phyloP scores from a whole-genome alignment of 2,113 vertebrate genomes.

The Grammomys dolichurus region DNA sequence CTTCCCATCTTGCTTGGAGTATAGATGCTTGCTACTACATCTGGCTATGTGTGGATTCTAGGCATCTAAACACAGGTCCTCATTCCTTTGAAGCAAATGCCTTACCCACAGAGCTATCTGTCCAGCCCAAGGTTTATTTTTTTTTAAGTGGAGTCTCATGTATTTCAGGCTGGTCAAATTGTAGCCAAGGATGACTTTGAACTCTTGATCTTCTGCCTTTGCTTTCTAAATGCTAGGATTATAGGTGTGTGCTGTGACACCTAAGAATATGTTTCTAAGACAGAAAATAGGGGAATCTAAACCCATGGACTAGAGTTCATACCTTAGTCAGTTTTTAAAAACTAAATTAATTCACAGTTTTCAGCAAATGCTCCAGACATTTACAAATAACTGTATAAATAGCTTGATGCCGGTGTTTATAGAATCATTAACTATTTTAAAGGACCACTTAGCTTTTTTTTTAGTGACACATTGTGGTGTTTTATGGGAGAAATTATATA shows the following conservation, averaged over 20 bases:
- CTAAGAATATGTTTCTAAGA: neutral
- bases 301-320: neutral
- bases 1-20: neutral
- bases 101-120: neutral
- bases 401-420: constrained; percentile 41
- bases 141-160: neutral
- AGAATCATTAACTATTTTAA: constrained; percentile 43
- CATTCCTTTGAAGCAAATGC: no score
- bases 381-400: constrained; percentile 44
- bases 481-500: constrained; percentile 50
- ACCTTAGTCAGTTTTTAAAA: neutral
- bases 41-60: neutral
- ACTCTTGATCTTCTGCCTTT: neutral
- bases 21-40: neutral
- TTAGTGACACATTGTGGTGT: constrained; percentile 8
- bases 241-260: neutral
- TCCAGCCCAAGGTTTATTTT: neutral
- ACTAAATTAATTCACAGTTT: neutral
- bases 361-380: constrained; percentile 3
- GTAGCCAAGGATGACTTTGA: neutral
- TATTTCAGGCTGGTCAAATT: neutral
- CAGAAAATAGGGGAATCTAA: neutral
- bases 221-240: neutral
- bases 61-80: neutral
- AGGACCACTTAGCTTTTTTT: neutral